Base-by-base conservation (phyloP, 1,140 invertebrate species). In the Drosophila mauritiana region DNA sequence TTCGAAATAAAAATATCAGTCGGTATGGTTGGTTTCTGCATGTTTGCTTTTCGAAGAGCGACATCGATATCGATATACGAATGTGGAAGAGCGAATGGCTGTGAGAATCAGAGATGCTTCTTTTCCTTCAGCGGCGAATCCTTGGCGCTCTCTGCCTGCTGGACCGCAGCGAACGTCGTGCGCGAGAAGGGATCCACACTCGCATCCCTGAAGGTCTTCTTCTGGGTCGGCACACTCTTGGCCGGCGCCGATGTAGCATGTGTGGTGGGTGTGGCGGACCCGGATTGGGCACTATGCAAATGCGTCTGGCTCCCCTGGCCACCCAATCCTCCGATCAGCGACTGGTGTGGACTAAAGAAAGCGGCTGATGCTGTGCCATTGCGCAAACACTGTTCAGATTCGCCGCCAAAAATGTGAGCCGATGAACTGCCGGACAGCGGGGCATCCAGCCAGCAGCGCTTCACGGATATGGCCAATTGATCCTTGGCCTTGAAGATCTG, bases 1-100 rank as follows among this genome's bases (percentile, higher is more conserved):
- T 84, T 72, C 42, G 45, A 82, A 82, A 75, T 88, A 83, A 82
- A 86, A 86, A 83, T 88, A 86, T 88, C 83, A 86, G 83, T 86
- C 83, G 79, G 75, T 88, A 69, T 81, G 20, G 42, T 78, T 57
- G 53, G 46, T 64, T 80, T 70, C 63, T 56, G 62, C 57, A 69
- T 72, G 51, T 59, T 45, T 58, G 64, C 49, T 78, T 55, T 68
- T 76, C 45, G 53, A 73, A 63, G 46, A 84, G 67, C 67, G 52
- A 57, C 57, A 40, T 54, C 63, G 54, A 51, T 65, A 40, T 54
- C 63, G 54, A 51, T 65, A 65, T 78, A 70, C 42, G 45, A 46
- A 53, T 64, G 15, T 75, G 70, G 57, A 84, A 76, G 65, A 79
- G 51, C 64, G 34, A 73, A 54, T 31, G 25, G 43, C 46, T 52